These are phyloP conservation scores for Oscheius sp. DNA, from an alignment of 2,888 invertebrate genomes.

Conservation along the genomic window DNA sequence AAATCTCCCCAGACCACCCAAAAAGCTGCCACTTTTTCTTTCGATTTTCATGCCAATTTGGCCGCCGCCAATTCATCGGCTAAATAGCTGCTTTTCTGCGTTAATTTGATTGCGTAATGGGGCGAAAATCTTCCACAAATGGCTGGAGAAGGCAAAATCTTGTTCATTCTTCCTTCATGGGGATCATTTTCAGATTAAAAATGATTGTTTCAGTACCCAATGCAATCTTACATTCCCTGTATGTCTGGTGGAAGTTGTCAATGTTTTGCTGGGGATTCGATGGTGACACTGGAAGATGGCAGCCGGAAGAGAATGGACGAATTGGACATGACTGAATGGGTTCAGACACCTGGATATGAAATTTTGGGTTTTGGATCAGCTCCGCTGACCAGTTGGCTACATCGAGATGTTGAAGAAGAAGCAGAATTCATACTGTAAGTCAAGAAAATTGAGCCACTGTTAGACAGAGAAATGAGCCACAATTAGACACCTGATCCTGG, in stretches of 20 bases:
- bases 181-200: too few species aligned
- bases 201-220: not conserved
- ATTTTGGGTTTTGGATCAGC: slow-evolving; percentile 35
- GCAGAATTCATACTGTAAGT: slow-evolving; percentile 50
- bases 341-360: slow-evolving; percentile 39
- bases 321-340: slow-evolving; percentile 63
- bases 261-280: slow-evolving; percentile 10
- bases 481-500: too few species aligned
- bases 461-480: not conserved
- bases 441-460: too few species aligned
- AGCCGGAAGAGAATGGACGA: slow-evolving; percentile 61
- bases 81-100: not conserved
- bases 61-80: not conserved
- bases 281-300: not conserved
- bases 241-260: not conserved
- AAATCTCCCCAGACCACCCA: too few species aligned
- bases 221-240: not conserved
- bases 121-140: too few species aligned
- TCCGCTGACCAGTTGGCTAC: slow-evolving; percentile 66
- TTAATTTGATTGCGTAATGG: too few species aligned
- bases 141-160: too few species aligned
- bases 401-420: slow-evolving; percentile 53
- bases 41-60: too few species aligned
- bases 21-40: too few species aligned
- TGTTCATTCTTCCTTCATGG: too few species aligned